Percentiles rank a stretch among this genome's conserved stretches.
Evolutionary conservation across 2,888 invertebrate genomes (phyloP).

Genomic region (Steinernema scapterisci): DNA sequence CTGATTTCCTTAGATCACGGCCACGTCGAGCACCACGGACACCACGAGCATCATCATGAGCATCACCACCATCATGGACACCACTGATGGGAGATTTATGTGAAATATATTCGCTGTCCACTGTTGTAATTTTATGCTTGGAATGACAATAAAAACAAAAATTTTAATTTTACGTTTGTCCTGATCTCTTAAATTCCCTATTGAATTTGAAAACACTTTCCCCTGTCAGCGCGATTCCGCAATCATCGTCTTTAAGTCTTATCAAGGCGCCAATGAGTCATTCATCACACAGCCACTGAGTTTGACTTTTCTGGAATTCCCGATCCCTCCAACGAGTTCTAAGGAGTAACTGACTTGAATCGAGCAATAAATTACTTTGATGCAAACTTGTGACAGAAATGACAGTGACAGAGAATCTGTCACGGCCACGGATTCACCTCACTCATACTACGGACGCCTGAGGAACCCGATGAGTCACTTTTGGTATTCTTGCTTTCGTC

Average conservation of each 20-base stretch:
- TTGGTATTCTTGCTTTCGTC: conserved; percentile 1
- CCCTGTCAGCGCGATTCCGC: neutral
- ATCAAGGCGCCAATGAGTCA: no score
- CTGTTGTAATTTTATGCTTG: neutral
- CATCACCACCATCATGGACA: neutral
- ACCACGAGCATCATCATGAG: conserved; percentile 12
- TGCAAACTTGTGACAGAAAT: no score
- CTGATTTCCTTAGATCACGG: conserved; percentile 1
- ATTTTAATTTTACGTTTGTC: no score
- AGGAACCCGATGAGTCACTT: conserved; percentile 8
- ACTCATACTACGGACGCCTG: neutral
- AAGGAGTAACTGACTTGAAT: no score
- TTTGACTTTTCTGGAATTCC: no score
- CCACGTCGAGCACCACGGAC: neutral
- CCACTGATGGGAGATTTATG: no score
- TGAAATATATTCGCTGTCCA: neutral
- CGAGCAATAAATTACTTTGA: no score
- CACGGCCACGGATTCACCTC: no score
- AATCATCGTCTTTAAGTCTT: neutral
- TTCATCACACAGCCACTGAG: no score
- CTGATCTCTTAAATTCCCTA: no score
- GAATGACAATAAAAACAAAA: neutral
- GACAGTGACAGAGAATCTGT: neutral
- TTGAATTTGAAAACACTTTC: no score
- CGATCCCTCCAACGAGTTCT: no score